Evolutionary conservation across 37 sponge, comb jelly and placozoan species (phyloP), one percentile per base, ranked within the genome.

Genomic region (Crambe crambe): DNA sequence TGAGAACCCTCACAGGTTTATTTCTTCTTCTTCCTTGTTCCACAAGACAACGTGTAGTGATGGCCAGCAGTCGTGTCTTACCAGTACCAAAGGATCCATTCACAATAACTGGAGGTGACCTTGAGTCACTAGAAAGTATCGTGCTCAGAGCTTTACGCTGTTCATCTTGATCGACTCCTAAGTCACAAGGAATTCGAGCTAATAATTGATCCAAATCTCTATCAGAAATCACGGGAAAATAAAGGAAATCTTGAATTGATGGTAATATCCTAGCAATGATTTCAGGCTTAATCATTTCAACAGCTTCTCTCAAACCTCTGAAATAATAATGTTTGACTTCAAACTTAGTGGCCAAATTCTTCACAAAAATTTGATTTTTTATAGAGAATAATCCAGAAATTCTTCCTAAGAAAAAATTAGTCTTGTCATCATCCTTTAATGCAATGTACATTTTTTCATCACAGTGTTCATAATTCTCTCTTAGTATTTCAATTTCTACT

Each of bases 11-110:
- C 31, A 69, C 71, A 12, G 69, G 41, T 32, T 54, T 42, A 8
- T 32, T 18, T 10, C 40, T 82, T 27, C 27, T 36, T 34, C 17
- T 60, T 10, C 21, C 76, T 27, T 58, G 37, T 44, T 62, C 25
- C 3, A 69, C 57, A 25, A 60, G 82, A n/a, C 32, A 70, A 29
- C 42, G 71, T 37, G 81, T 25, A 10, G 63, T 63, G 27, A 57
- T 23, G 42, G 92, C 92, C 37, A 92, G 44, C 43, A 92, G 20
- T 30, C 77, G 79, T 30, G 92, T 92, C 72, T 92, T 92, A 25
- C 92, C 92, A 26, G 92, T 84, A 37, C 92, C 92, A 87, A 87
- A 92, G 6, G 92, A 68, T 39, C 92, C 92, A 70, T 30, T 70
- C 20, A 87, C 54, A 12, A 92, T 22, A 61, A 87, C 65, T 30